Percentiles rank a stretch among this genome's conserved stretches.
Conservation (phyloP, 2,113 vertebrate species). For the Corythornis vintsioides region DNA sequence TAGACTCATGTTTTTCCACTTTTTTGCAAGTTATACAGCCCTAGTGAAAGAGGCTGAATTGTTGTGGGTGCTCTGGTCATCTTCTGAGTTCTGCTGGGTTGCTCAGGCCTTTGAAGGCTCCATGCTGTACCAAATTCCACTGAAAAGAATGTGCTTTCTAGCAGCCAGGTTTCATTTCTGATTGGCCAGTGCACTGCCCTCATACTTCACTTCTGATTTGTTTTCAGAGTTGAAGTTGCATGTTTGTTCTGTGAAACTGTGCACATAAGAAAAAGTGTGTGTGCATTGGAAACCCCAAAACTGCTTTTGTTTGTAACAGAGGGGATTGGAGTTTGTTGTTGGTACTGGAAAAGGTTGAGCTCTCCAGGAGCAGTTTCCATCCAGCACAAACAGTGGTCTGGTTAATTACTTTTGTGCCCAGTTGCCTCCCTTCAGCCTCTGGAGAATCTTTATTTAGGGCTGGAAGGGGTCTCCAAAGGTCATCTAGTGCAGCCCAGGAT, state of each 20-base stretch:
- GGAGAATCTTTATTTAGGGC: not conserved
- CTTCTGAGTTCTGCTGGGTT: not conserved
- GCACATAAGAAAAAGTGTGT: not conserved
- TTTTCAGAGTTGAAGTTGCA: not conserved
- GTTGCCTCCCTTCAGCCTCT: fast-evolving
- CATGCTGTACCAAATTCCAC: not conserved
- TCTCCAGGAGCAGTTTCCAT: not conserved
- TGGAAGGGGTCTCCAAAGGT: no score
- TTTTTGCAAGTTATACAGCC: not conserved
- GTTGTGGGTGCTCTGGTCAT: not conserved
- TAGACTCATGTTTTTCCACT: not conserved
- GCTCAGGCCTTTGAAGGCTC: not conserved
- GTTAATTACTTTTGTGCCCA: not conserved
- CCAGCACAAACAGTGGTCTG: not conserved
- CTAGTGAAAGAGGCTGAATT: not conserved
- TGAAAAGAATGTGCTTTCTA: not conserved
- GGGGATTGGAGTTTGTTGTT: not conserved
- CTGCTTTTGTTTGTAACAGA: not conserved
- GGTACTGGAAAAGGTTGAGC: not conserved
- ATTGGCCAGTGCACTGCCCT: not conserved
- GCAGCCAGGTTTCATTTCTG: not conserved
- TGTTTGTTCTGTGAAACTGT: not conserved
- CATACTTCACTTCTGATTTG: not conserved
- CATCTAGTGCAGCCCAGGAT: no score
- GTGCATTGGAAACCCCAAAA: not conserved